phyloP scores from a whole-genome alignment of 2,113 vertebrate species.

The Stegostoma tigrinum region DNA sequence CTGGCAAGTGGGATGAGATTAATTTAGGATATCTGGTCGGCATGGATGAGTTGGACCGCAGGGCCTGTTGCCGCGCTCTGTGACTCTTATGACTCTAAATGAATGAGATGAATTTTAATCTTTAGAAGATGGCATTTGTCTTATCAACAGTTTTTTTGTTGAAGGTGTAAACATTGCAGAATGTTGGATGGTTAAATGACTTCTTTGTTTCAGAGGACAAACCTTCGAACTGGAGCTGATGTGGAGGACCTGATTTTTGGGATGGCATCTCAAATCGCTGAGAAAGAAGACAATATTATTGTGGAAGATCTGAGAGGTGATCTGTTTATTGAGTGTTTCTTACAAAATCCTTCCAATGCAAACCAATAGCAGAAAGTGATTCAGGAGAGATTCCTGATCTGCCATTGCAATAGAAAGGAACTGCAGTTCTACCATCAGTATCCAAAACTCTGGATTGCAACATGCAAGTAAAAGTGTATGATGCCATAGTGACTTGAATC shows the following conservation, averaged over 20 bases:
- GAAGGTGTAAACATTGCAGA: background rate
- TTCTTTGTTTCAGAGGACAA: slow-evolving; percentile 53
- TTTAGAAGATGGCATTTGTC: background rate
- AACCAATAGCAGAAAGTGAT: no score
- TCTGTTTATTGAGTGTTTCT: background rate
- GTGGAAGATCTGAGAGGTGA: slow-evolving; percentile 87
- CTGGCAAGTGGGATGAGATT: no score
- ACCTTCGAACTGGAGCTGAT: slow-evolving; percentile 53
- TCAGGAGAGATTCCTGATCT: no score
- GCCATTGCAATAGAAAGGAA: no score
- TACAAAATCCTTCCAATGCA: no score
- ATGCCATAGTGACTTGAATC: no score
- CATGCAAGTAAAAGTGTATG: no score
- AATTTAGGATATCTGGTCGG: no score
- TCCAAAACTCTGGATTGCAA: no score
- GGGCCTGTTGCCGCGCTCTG: no score
- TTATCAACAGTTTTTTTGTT: background rate
- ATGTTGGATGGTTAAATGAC: background rate
- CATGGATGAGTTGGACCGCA: no score
- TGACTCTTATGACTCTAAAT: background rate
- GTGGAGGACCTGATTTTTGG: slow-evolving; percentile 76
- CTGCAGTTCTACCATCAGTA: no score
- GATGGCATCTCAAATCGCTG: slow-evolving; percentile 88
- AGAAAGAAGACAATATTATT: slow-evolving; percentile 74
- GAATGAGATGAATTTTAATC: background rate